Evolutionary conservation across 2,113 vertebrate genomes (phyloP), one percentile per base, ranked within the genome.

Genomic region (Bufo bufo): DNA sequence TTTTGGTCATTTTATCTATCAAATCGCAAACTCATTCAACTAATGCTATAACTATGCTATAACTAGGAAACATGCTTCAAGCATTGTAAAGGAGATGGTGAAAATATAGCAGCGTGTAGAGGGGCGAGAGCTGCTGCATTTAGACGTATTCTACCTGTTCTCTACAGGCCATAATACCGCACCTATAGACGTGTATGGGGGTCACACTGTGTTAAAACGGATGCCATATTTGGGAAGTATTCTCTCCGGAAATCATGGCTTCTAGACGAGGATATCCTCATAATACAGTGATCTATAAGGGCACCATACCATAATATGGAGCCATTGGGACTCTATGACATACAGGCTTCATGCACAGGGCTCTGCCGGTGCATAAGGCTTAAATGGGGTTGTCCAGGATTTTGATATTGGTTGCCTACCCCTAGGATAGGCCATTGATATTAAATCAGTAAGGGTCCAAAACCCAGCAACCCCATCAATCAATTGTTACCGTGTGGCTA

Each of bases 1-100:
- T 23, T 71, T 14, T 23, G 17, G 82, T 54, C 47, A 69, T 84
- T 54, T 84, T 63, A 71, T 84, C 11, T 50, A 65, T 71, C 65
- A 33, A 16, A 7, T 11, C 8, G 3, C 65, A 69, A 6, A 33
- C 13, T 52, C 63, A 83, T 69, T 23, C 47, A 50, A n/a, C 47
- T 65, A 45, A 63, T 3, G 8, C 43, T 82, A 82, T 14, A 33
- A 17, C 16, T 45, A 58, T 59, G 8, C 23, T 7, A 58, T 16
- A 45, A 45, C 16, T n/a, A 23, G 23, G 23, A 61, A 3, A 45
- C 23, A 80, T 79, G 77, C 6, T 43, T 8, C 10, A 43, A 59
- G 12, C 20, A 6, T 6, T 20, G 19, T 13, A 14, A 23, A 23
- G 23, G 11, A 66, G 16, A 23, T 12, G 66, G 9, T 71, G 23